These are phyloP conservation scores for Piliocolobus tephrosceles DNA, from an alignment of 2,113 vertebrate genomes.

Conservation along the genomic window DNA sequence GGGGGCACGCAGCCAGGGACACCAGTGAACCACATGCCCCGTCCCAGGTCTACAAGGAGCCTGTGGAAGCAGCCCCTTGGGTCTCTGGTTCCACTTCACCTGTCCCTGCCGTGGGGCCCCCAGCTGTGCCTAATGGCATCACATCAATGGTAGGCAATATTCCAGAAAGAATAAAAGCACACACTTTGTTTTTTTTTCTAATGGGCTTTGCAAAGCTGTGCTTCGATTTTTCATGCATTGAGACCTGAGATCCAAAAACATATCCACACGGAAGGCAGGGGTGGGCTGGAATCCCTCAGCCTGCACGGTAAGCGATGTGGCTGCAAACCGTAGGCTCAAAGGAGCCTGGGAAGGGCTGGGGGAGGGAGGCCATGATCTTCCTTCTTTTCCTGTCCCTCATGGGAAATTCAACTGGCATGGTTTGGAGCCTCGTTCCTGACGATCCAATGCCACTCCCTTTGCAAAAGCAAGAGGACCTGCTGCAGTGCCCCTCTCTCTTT, in stretches of 20 bases:
- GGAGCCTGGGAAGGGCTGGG: rapidly evolving
- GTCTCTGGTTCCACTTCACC: background rate
- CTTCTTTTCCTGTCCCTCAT: background rate
- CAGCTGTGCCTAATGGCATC: background rate
- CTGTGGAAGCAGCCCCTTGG: background rate
- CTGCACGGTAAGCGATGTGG: rapidly evolving
- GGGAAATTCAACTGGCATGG: background rate
- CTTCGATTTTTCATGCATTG: background rate
- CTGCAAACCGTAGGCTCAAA: rapidly evolving
- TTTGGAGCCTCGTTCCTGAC: background rate
- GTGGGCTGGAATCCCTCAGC: rapidly evolving
- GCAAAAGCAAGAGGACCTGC: background rate
- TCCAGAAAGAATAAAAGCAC: background rate
- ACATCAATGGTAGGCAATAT: rapidly evolving
- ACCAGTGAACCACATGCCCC: rapidly evolving
- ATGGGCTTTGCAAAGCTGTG: background rate
- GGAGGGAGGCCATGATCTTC: rapidly evolving
- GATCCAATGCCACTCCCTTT: background rate
- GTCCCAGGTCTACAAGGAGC: rapidly evolving
- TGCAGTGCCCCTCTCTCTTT: background rate
- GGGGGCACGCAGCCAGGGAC: rapidly evolving
- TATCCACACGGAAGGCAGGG: background rate
- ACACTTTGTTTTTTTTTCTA: background rate
- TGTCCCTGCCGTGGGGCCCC: background rate
- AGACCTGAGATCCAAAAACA: background rate